Evolutionary conservation across 1,140 invertebrate species (phyloP).

Genomic region (Telenomus remus): DNA sequence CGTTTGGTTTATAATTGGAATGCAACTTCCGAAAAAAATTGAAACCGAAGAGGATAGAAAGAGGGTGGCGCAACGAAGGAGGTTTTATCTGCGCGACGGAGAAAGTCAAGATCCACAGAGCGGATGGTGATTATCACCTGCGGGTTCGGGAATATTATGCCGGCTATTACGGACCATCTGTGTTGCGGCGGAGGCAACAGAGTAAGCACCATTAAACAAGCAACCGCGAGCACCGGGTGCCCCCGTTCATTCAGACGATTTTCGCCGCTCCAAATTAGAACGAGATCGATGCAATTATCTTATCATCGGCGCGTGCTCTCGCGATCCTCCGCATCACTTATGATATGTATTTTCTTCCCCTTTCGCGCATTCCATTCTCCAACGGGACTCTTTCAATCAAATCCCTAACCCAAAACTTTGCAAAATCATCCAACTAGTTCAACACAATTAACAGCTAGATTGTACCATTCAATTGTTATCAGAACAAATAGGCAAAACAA

Average conservation of each 20-base stretch:
- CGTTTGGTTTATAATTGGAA: too few relatives aligned
- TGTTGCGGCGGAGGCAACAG: slow-evolving; percentile 52
- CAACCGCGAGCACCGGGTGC: slow-evolving; percentile 56
- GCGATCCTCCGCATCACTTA: background rate
- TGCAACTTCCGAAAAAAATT: background rate
- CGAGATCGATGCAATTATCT: slow-evolving; percentile 37
- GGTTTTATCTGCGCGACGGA: slow-evolving; percentile 15
- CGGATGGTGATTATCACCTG: slow-evolving; percentile 52
- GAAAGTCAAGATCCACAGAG: slow-evolving; percentile 24
- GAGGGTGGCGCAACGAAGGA: slow-evolving; percentile 3
- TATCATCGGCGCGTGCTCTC: slow-evolving; percentile 20
- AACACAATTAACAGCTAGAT: too few relatives aligned
- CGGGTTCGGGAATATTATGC: slow-evolving; percentile 54
- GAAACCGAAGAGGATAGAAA: slow-evolving; percentile 1
- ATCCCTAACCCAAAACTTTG: too few relatives aligned
- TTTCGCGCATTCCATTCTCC: background rate
- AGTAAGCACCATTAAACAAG: slow-evolving; percentile 65
- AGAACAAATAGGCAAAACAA: too few relatives aligned
- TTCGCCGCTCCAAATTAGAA: slow-evolving; percentile 38
- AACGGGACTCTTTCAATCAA: background rate
- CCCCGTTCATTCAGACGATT: slow-evolving; percentile 48
- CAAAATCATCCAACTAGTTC: too few relatives aligned
- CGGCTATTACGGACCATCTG: slow-evolving; percentile 64
- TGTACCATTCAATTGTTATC: too few relatives aligned
- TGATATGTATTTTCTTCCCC: slow-evolving; percentile 3